Conservation (phyloP, 2,888 invertebrate species). For the Drosophila neonasuta region DNA sequence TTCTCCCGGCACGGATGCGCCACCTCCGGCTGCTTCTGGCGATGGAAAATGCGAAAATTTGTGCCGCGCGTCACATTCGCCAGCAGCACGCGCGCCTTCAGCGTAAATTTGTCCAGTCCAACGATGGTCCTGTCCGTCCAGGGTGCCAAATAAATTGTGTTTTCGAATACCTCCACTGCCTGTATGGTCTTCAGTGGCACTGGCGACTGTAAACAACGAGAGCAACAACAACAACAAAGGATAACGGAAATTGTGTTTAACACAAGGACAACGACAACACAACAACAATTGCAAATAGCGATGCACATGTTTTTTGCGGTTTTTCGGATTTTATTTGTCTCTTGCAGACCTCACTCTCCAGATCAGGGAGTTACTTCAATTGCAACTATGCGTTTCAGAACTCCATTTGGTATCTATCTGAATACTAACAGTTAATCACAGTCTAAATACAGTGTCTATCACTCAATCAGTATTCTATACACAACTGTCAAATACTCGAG, state of each 20-base stretch:
- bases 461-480: too few species aligned
- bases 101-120: conserved; percentile 84
- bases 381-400: background rate
- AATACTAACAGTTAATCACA: too few species aligned
- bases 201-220: conserved; percentile 63
- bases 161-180: conserved; percentile 89
- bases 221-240: conserved; percentile 1
- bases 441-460: too few species aligned
- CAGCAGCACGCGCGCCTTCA: conserved; percentile 82
- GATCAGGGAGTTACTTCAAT: conserved; percentile 15
- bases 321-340: conserved; percentile 20
- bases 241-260: conserved; percentile 53
- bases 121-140: conserved; percentile 87
- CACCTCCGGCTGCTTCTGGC: conserved; percentile 89
- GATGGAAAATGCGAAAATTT: conserved; percentile 88
- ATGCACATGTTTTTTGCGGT: conserved; percentile 11
- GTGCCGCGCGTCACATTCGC: conserved; percentile 85
- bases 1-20: conserved; percentile 87
- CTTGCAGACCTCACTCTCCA: conserved; percentile 14
- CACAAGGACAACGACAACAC: conserved; percentile 19
- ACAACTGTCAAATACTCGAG: too few species aligned
- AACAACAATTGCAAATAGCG: conserved; percentile 23
- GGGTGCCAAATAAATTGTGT: conserved; percentile 88
- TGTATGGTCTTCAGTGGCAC: conserved; percentile 83
- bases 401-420: background rate